A percentile compares a stretch with the other conserved stretches of the same genome.
Conservation (phyloP, 2,888 invertebrate genomes). For the Pardosa pseudoannulata region DNA sequence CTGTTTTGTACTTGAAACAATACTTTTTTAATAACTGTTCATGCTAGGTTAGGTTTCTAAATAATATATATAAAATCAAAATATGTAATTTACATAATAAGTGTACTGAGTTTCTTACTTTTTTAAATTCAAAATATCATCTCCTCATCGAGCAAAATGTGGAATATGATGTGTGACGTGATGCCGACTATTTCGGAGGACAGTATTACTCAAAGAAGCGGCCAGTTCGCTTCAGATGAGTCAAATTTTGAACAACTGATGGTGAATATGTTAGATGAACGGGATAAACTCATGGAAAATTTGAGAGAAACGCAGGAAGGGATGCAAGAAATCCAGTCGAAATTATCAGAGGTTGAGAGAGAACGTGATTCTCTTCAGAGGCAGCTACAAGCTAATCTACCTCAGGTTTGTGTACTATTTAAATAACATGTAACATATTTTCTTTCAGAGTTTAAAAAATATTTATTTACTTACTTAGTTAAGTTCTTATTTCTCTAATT, state of each 20-base stretch:
- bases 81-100: slow-evolving; percentile 38
- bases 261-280: slow-evolving; percentile 99
- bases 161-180: slow-evolving; percentile 99
- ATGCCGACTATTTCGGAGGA: slow-evolving; percentile 99
- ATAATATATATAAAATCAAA: slow-evolving; percentile 17
- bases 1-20: slow-evolving; percentile 35
- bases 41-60: slow-evolving; percentile 48
- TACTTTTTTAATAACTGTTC: slow-evolving; percentile 47
- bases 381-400: slow-evolving; percentile 96
- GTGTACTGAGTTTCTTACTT: slow-evolving; percentile 31
- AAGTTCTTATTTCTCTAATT: too few relatives aligned
- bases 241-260: slow-evolving; percentile 99
- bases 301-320: slow-evolving; percentile 95
- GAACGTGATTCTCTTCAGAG: slow-evolving; percentile 96
- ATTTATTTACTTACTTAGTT: too few relatives aligned
- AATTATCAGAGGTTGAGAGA: slow-evolving; percentile 93
- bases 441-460: too few relatives aligned
- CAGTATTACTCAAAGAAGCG: slow-evolving; percentile 94
- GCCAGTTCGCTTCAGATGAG: slow-evolving; percentile 90
- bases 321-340: slow-evolving; percentile 90
- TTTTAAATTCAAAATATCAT: slow-evolving; percentile 31
- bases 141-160: slow-evolving; percentile 81
- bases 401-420: slow-evolving; percentile 96
- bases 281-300: slow-evolving; percentile 98
- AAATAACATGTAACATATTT: too few relatives aligned